Conservation (phyloP, 2,797 vertebrate genomes). For the Peromyscus melanophrys region DNA sequence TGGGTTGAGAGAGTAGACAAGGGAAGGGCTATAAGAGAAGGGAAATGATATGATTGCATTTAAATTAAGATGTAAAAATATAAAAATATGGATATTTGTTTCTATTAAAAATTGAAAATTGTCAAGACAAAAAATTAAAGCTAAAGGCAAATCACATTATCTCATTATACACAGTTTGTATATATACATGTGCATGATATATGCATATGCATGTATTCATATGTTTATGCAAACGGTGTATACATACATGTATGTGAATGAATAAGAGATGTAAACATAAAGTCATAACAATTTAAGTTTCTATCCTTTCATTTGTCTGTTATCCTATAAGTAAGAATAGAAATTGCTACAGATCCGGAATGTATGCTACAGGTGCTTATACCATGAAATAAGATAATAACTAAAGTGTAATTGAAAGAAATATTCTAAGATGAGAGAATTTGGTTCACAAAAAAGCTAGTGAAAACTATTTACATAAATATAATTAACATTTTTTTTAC, state of each 20-base stretch:
- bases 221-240: no score
- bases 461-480: background rate
- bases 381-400: no score
- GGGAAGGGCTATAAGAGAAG: background rate
- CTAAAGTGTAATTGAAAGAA: background rate
- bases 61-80: background rate
- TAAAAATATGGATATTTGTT: background rate
- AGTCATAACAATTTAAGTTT: background rate
- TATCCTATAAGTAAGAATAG: background rate
- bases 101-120: background rate
- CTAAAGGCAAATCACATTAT: background rate
- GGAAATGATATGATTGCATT: background rate
- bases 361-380: background rate
- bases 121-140: background rate
- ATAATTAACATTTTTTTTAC: background rate
- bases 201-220: background rate
- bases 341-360: background rate
- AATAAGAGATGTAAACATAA: background rate
- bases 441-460: background rate
- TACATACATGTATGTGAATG: background rate
- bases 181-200: background rate
- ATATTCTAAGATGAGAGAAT: conserved; percentile 6
- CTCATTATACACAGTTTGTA: background rate
- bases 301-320: background rate
- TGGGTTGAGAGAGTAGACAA: background rate